Evolutionary conservation across 2,888 invertebrate genomes (phyloP), one percentile per base, ranked within the genome.

Genomic region (Phaedon cochleariae): DNA sequence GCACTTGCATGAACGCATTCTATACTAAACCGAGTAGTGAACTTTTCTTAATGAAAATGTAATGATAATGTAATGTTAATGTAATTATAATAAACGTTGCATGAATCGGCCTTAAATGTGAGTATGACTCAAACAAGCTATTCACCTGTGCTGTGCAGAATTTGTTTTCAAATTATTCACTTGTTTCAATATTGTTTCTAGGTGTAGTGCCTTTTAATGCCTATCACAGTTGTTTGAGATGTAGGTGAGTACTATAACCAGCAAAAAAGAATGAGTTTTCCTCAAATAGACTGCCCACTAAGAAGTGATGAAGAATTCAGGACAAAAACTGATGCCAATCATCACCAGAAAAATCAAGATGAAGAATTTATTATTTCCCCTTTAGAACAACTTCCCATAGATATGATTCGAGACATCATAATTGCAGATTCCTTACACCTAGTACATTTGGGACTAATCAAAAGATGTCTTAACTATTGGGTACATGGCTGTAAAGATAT

Each of bases 401-500:
- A 55, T 37, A 55, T 55, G 55, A 55, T 55, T 55, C 31, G 7
- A 12, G 55, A 55, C 55, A 55, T 55, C 41, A 55, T 55, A 37
- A 55, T 55, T 55, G 55, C 12, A 3, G 55, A 55, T 55, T 55
- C 41, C 22, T 55, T 55, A 12, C 55, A 55, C 55, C 55, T 37
- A 55, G 37, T 55, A 37, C 55, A 55, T 41, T 55, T 55, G 17
- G 55, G 41, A 37, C 41, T 55, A 12, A 55, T 37, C 55, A 55
- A 55, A 20, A 55, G 41, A 55, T 41, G 55, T 41, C 55, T 55
- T 15, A 55, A 55, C 37, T 55, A 55, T 37, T 55, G 55, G 41
- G 41, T 20, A 55, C 57, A 58, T 29, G 59, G 59, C 29, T 59
- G 59, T 59, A 48, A 48, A 46, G 29, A 59, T 59, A 46, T 59